Evolutionary conservation across 2,888 invertebrate species (phyloP).

Genomic region (Mythimna pallens): DNA sequence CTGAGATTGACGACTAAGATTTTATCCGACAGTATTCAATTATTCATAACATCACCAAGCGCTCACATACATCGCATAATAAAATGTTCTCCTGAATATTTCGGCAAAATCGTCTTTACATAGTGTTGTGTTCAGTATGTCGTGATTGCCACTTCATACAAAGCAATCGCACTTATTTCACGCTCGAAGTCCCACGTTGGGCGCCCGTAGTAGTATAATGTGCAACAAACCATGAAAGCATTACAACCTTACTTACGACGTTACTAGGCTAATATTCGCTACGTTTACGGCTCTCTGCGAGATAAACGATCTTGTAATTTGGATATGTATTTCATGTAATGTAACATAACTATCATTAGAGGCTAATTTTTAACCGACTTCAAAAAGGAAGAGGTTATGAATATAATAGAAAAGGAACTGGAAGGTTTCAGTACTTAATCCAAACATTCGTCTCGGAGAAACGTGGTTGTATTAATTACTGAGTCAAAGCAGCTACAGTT

Average conservation of each 20-base stretch:
- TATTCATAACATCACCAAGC: conserved; percentile 47
- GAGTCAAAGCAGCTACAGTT: not conserved
- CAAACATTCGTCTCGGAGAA: conserved; percentile 16
- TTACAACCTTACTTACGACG: conserved; percentile 76
- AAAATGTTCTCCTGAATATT: conserved; percentile 44
- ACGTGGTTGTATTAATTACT: conserved; percentile 9
- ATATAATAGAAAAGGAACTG: conserved; percentile 19
- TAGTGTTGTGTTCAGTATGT: conserved; percentile 40
- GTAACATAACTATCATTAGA: conserved; percentile 24
- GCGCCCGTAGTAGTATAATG: conserved; percentile 69
- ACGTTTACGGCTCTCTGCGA: conserved; percentile 54
- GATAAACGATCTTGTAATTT: conserved; percentile 48
- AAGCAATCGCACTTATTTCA: conserved; percentile 78
- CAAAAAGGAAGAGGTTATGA: not conserved
- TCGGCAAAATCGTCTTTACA: conserved; percentile 45
- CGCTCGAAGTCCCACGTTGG: conserved; percentile 68
- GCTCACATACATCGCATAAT: conserved; percentile 17
- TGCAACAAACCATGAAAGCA: conserved; percentile 77
- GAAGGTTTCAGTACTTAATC: conserved; percentile 10
- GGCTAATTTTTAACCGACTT: conserved; percentile 8
- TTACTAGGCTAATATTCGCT: conserved; percentile 70
- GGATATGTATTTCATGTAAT: conserved; percentile 20
- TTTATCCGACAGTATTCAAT: conserved; percentile 45
- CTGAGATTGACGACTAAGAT: conserved; percentile 48
- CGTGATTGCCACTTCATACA: conserved; percentile 74